These are phyloP conservation scores for Scyliorhinus canicula DNA, from an alignment of 2,797 vertebrate genomes.

Conservation along the genomic window DNA sequence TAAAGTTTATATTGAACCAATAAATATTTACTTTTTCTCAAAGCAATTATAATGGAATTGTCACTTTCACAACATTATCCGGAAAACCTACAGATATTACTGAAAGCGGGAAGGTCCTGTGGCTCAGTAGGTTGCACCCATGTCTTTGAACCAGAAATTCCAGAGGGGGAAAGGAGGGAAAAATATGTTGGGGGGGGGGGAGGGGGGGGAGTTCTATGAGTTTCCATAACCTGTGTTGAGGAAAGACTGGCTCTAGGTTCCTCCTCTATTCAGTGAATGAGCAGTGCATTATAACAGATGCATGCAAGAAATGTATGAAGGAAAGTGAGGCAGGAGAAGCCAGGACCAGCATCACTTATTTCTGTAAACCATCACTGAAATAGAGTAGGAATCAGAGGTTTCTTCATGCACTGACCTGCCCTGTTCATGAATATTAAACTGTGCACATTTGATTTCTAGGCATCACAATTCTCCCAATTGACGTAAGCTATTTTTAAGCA, in stretches of 20 bases:
- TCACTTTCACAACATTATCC: neutral
- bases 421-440: constrained; percentile 7
- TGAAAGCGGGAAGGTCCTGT: too few relatives aligned
- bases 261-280: too few relatives aligned
- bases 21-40: neutral
- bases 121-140: too few relatives aligned
- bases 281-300: too few relatives aligned
- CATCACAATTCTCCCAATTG: neutral
- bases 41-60: neutral
- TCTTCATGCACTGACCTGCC: neutral
- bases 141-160: too few relatives aligned
- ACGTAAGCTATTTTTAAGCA: neutral
- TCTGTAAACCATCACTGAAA: neutral
- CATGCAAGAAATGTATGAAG: neutral
- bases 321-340: neutral
- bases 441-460: neutral
- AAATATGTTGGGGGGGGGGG: too few relatives aligned
- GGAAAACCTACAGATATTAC: neutral
- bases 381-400: neutral
- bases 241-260: too few relatives aligned
- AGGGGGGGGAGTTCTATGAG: too few relatives aligned
- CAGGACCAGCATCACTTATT: neutral
- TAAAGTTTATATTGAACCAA: too few relatives aligned
- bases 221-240: too few relatives aligned
- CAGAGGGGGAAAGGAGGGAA: neutral